Evolutionary conservation across 2,797 vertebrate species (phyloP).

Genomic region (Cossypha dichroa): DNA sequence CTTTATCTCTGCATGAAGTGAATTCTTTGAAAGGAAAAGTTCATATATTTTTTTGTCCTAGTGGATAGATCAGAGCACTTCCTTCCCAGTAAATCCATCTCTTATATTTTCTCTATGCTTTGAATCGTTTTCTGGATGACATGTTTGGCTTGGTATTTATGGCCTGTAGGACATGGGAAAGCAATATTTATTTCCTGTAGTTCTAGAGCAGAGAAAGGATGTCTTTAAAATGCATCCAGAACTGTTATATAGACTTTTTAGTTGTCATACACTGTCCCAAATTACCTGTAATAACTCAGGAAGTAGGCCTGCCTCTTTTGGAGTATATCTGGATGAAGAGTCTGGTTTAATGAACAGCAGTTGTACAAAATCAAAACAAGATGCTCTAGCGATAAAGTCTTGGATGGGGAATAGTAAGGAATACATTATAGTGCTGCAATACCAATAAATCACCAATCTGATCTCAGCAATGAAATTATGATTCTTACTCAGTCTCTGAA

Average conservation of each 20-base stretch:
- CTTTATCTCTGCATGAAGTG: neutral
- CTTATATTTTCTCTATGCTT: neutral
- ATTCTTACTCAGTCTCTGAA: neutral
- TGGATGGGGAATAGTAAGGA: neutral
- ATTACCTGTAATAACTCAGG: neutral
- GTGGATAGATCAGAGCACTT: neutral
- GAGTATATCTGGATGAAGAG: neutral
- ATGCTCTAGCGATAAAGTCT: neutral
- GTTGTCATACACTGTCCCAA: neutral
- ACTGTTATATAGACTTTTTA: neutral
- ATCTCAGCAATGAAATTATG: neutral
- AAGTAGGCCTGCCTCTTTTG: neutral
- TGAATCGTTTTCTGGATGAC: neutral
- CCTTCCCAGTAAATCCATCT: neutral
- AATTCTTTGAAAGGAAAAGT: neutral
- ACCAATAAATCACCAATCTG: neutral
- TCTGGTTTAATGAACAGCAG: neutral
- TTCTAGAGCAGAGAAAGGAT: neutral
- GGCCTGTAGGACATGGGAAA: neutral
- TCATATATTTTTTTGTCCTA: neutral
- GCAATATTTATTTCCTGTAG: neutral
- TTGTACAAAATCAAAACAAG: slow-evolving; percentile 15
- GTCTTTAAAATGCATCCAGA: neutral
- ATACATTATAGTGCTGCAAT: neutral
- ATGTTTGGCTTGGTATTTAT: neutral